Evolutionary conservation across 2,888 invertebrate species (phyloP).

Genomic region (Imbricaverruca yamaguchii): DNA sequence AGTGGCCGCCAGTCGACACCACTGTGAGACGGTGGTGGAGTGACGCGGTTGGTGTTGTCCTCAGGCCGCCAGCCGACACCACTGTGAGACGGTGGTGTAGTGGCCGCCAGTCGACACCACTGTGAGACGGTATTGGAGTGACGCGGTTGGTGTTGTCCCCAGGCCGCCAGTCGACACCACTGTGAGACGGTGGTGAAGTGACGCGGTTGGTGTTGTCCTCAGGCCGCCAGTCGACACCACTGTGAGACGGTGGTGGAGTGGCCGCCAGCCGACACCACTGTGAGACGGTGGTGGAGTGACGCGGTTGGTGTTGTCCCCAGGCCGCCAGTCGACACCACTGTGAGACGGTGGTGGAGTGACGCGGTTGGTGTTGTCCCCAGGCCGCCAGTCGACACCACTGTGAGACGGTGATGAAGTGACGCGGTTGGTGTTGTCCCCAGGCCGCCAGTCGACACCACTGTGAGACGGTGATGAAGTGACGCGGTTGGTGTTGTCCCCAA

Average conservation of each 20-base stretch:
- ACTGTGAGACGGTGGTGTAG: conserved; percentile 64
- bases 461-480: conserved; percentile 67
- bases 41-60: no score
- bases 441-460: conserved; percentile 80
- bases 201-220: conserved; percentile 30
- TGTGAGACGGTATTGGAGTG: conserved; percentile 79
- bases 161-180: conserved; percentile 80
- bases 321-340: conserved; percentile 80
- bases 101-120: conserved; percentile 75
- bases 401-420: conserved; percentile 67
- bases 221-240: conserved; percentile 80
- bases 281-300: conserved; percentile 69
- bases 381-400: conserved; percentile 80
- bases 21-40: conserved; percentile 74
- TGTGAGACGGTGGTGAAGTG: conserved; percentile 75
- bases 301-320: conserved; percentile 47
- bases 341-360: conserved; percentile 69
- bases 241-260: conserved; percentile 65
- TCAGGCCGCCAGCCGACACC: conserved; percentile 76
- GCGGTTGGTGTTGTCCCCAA: conserved; percentile 42
- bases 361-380: conserved; percentile 47
- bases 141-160: conserved; percentile 30
- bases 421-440: conserved; percentile 47
- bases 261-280: conserved; percentile 80
- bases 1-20: conserved; percentile 72